phyloP scores from a whole-genome alignment of 2,797 vertebrate genomes.

The Rhinatrema bivittatum region DNA sequence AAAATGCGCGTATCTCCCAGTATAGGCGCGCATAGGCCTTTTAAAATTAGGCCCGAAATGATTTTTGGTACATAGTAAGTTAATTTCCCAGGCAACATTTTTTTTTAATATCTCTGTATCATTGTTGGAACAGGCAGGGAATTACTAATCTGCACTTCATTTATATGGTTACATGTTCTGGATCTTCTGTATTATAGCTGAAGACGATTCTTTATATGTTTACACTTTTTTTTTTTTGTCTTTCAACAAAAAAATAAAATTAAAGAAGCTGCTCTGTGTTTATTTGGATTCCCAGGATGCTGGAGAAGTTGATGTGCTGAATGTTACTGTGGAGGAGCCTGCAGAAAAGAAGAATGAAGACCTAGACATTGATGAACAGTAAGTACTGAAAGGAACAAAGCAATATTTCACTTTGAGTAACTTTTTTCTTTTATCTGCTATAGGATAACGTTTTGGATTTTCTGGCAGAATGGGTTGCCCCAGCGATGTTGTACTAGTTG shows the following conservation, averaged over 20 bases:
- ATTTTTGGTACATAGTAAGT: accelerated
- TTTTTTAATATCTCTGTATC: not conserved
- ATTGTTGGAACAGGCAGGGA: not conserved
- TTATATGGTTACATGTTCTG: too few species aligned
- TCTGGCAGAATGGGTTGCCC: too few species aligned
- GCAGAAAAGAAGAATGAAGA: conserved; percentile 7
- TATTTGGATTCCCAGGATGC: conserved; percentile 36
- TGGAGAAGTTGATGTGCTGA: conserved; percentile 10
- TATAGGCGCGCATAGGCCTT: too few species aligned
- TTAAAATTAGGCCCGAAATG: too few species aligned
- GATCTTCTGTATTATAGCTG: too few species aligned
- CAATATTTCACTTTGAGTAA: too few species aligned
- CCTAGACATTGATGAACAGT: conserved; percentile 28
- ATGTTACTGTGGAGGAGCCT: conserved; percentile 14
- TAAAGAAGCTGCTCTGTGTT: conserved; percentile 7
- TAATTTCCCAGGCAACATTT: not conserved
- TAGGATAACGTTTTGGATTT: too few species aligned
- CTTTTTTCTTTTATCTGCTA: too few species aligned
- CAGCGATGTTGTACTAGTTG: too few species aligned
- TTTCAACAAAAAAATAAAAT: not conserved
- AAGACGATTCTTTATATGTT: not conserved
- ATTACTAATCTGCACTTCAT: too few species aligned
- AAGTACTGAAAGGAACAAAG: conserved; percentile 32
- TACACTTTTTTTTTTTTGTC: too few species aligned
- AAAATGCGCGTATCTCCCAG: too few species aligned